Evolutionary conservation across 1,140 invertebrate genomes (phyloP).

Genomic region (Druon quercuslanigerum): DNA sequence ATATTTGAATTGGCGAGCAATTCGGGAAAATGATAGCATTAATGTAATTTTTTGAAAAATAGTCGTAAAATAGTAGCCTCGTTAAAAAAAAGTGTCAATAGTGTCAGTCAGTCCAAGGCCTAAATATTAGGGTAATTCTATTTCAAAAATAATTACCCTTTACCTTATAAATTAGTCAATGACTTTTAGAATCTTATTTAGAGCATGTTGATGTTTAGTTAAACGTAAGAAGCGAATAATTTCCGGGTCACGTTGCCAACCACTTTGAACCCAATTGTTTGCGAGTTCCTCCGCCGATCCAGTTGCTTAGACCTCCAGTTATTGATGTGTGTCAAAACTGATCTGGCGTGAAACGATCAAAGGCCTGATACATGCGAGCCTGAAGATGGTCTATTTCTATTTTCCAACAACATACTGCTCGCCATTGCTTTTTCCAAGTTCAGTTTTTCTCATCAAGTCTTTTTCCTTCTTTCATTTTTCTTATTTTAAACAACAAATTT

Average conservation of each 20-base stretch:
- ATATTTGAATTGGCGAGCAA: no score
- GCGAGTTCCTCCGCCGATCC: not conserved
- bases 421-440: slow-evolving; percentile 4
- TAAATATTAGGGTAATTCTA: no score
- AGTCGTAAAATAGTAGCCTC: no score
- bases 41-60: no score
- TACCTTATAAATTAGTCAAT: not conserved
- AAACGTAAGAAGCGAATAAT: slow-evolving; percentile 12
- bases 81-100: no score
- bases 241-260: slow-evolving; percentile 19
- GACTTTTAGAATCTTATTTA: not conserved
- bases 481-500: no score
- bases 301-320: slow-evolving; percentile 18
- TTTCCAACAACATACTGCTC: not conserved
- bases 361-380: slow-evolving; percentile 13
- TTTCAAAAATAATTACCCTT: not conserved
- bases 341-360: slow-evolving; percentile 28
- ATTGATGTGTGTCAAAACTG: slow-evolving; percentile 6
- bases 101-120: no score
- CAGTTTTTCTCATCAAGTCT: slow-evolving; percentile 1
- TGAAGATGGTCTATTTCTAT: slow-evolving; percentile 30
- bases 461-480: not conserved
- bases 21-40: no score
- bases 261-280: slow-evolving; percentile 24
- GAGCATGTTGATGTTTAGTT: not conserved